Evolutionary conservation across 2,113 vertebrate genomes (phyloP).

Genomic region (Pangasianodon hypophthalmus): DNA sequence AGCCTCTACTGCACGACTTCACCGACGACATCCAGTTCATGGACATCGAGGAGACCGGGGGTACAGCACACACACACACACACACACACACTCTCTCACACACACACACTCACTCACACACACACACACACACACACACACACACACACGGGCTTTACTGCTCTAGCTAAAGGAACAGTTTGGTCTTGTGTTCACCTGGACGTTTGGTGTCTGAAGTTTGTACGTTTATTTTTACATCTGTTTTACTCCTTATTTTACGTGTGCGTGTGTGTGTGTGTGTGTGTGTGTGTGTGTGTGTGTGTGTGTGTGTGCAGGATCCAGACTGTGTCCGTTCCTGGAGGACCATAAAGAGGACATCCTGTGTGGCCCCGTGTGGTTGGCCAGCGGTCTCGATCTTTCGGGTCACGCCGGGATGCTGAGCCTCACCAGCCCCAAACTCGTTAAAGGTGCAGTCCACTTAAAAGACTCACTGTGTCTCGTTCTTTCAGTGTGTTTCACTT

Average conservation of each 20-base stretch:
- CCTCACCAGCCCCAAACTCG: conserved; percentile 95
- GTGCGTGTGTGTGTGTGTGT: background rate
- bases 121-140: no score
- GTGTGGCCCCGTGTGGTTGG: conserved; percentile 96
- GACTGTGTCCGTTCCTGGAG: conserved; percentile 92
- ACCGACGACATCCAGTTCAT: conserved; percentile 95
- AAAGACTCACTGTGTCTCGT: background rate
- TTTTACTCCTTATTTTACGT: no score
- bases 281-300: background rate
- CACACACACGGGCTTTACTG: background rate
- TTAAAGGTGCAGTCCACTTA: conserved; percentile 83
- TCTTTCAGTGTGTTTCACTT: background rate
- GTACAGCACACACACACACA: background rate
- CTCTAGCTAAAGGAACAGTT: background rate
- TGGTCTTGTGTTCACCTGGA: background rate
- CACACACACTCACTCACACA: background rate
- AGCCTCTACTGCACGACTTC: conserved; percentile 83
- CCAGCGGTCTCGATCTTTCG: conserved; percentile 95
- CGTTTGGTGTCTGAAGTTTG: background rate
- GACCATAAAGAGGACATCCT: conserved; percentile 98
- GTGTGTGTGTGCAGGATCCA: conserved; percentile 75
- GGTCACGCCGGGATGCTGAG: conserved; percentile 97
- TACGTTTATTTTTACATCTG: background rate
- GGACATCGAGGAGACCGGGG: conserved; percentile 88
- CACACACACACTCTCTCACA: background rate